phyloP scores from a whole-genome alignment of 2,113 vertebrate genomes.

The Phyllopteryx taeniolatus region DNA sequence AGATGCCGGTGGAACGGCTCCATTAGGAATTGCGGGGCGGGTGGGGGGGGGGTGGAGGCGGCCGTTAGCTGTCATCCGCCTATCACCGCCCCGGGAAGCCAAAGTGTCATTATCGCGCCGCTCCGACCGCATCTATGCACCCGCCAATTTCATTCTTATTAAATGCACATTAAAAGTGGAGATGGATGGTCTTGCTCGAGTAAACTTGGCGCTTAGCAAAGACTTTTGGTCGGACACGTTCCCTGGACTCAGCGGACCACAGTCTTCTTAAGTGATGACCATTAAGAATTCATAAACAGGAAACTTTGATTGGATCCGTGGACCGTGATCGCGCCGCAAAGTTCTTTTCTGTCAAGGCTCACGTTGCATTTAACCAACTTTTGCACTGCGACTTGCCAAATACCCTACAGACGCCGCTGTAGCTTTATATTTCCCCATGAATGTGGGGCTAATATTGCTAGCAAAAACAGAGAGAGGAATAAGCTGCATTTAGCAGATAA shows the following conservation, averaged over 20 bases:
- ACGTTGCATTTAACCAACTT: slow-evolving; percentile 35
- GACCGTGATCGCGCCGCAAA: slow-evolving; percentile 6
- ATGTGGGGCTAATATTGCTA: slow-evolving; percentile 63
- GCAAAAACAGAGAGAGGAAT: slow-evolving; percentile 40
- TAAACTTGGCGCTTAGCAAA: slow-evolving; percentile 56
- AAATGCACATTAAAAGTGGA: slow-evolving; percentile 71
- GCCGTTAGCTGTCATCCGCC: slow-evolving; percentile 55
- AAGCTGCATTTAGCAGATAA: slow-evolving; percentile 67
- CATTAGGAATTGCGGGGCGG: slow-evolving; percentile 61
- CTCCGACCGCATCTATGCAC: slow-evolving; percentile 62
- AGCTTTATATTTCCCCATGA: slow-evolving; percentile 46
- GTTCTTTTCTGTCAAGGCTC: slow-evolving; percentile 2
- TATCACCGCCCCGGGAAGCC: slow-evolving; percentile 68
- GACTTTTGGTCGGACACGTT: slow-evolving; percentile 51
- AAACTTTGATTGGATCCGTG: slow-evolving; percentile 11
- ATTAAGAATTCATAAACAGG: slow-evolving; percentile 21
- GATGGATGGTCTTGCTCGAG: slow-evolving; percentile 68
- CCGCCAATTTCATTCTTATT: slow-evolving; percentile 74
- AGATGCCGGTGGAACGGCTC: slow-evolving; percentile 74
- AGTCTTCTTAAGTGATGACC: slow-evolving; percentile 8
- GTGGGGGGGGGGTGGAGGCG: slow-evolving; percentile 26
- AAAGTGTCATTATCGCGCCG: slow-evolving; percentile 69
- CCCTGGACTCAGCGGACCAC: neutral
- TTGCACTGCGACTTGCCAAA: neutral
- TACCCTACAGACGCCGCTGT: slow-evolving; percentile 20